Evolutionary conservation across 1,140 invertebrate species (phyloP), one percentile per base, ranked within the genome.

Genomic region (Drosophila rhopaloa): DNA sequence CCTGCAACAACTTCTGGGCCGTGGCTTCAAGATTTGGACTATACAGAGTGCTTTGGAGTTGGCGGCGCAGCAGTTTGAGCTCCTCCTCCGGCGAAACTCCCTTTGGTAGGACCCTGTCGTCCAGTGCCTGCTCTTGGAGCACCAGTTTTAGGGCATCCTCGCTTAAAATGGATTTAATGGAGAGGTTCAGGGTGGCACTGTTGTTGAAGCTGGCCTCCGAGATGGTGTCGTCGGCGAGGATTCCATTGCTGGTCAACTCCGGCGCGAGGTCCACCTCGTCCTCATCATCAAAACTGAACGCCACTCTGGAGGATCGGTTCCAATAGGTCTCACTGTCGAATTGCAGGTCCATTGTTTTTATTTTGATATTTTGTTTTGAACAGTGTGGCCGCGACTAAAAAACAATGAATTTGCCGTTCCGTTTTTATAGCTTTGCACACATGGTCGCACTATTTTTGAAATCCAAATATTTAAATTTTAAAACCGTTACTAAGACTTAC

Each of bases 1-100:
- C 93, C 2, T 94, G 77, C 4, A 94, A 79, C 4, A 95, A 68
- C 44, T 93, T 92, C 38, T 93, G 93, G 3, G 94, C 83, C 0
- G 94, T 94, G 11, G 58, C 50, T 10, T 86, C 73, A 4, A 82
- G 57, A 37, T 92, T 91, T 2, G 91, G 90, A 29, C 79, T 80
- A 51, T 92, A 91, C 0, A 91, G 51, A 0, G 81, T 89, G 37
- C 79, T 92, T 14, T 92, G 91, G 10, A 92, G 79, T 72, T 92
- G 82, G 2, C 91, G 78, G 1, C 91, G 75, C 27, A 92, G 19
- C 16, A 91, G 24, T 40, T 84, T 91, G 0, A 92, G 50, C 38
- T 92, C 91, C 14, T 91, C 90, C 19, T 92, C 91, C 0, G 79
- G 70, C 0, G 80, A 66, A 5, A 92, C 82, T 0, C 88, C 88